Conservation (phyloP, 2,888 invertebrate genomes). For the Eupithecia pulchellata region DNA sequence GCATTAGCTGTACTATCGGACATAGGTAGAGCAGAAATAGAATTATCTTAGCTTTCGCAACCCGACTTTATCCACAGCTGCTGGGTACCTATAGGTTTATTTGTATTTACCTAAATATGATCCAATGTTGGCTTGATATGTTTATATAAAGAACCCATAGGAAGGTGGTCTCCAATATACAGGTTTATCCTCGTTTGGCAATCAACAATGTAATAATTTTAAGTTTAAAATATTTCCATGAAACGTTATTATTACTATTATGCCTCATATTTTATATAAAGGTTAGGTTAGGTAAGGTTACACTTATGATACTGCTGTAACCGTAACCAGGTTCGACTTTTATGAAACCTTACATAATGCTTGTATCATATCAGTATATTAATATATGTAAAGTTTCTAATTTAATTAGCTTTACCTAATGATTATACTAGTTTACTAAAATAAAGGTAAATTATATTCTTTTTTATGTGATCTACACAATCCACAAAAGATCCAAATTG, state of each 20-base stretch:
- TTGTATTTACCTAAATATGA: too few relatives aligned
- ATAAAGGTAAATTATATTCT: neutral
- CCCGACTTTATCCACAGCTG: conserved; percentile 2
- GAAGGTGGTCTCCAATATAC: too few relatives aligned
- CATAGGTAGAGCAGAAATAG: neutral
- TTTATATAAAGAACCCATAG: too few relatives aligned
- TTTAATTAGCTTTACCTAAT: neutral
- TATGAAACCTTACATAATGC: neutral
- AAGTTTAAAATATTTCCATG: too few relatives aligned
- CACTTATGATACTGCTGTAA: neutral
- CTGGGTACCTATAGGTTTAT: too few relatives aligned
- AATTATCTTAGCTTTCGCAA: neutral
- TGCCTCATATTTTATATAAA: too few relatives aligned
- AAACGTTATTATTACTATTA: too few relatives aligned
- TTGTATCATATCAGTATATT: too few relatives aligned
- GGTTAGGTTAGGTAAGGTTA: too few relatives aligned
- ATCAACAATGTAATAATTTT: too few relatives aligned
- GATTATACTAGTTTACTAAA: neutral
- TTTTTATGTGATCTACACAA: neutral
- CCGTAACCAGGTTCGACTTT: neutral
- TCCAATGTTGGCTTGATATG: too few relatives aligned
- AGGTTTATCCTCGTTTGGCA: too few relatives aligned
- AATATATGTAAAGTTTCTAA: neutral
- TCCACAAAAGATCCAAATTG: conserved; percentile 48
- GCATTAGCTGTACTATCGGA: neutral